Base-by-base conservation (phyloP, 1,140 invertebrate species). In the Vanessa tameamea region DNA sequence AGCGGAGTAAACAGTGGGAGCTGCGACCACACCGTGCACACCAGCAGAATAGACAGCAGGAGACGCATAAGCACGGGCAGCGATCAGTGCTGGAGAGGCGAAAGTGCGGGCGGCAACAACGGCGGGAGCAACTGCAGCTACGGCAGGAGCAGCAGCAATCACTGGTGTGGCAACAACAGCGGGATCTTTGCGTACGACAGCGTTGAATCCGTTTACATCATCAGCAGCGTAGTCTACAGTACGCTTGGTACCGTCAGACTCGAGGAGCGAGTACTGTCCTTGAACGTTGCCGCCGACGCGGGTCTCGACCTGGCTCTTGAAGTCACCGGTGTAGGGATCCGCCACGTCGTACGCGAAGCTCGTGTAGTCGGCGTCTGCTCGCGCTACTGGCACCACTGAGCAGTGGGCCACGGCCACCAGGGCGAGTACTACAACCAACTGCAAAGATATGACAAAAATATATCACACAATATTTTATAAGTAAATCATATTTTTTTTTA, bases 241-340 rank as follows among this genome's bases (percentile, higher is more conserved):
- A 50, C 93, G 86, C 73, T 86, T 89, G 67, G 89, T 89, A 72
- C 93, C 93, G 73, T 93, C 93, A 13, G 93, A 75, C 51, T 93
- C 93, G 47, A 92, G 67, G 20, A 93, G 78, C 8, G 90, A 88
- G 80, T 93, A 93, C 77, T 89, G 85, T 69, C 94, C 94, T 71
- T 89, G 83, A 15, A 95, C 94, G 14, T 91, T 72, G 72, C 94
- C 94, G 2, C 94, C 94, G 69, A 92, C 87, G 68, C 93, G 87
- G 66, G 75, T 86, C 81, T 93, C 92, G 16, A 85, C 72, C 72
- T 92, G 89, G 63, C 80, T 83, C 81, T 94, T 94, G 72, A 86
- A 85, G 81, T 94, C 93, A 16, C 94, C 91, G 77, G 87, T 94
- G 84, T 86, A 87, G 26, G 90, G 85, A 74, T 93, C 93, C 6